Conservation (phyloP, 2,797 vertebrate genomes). For the Loriculus beryllinus region DNA sequence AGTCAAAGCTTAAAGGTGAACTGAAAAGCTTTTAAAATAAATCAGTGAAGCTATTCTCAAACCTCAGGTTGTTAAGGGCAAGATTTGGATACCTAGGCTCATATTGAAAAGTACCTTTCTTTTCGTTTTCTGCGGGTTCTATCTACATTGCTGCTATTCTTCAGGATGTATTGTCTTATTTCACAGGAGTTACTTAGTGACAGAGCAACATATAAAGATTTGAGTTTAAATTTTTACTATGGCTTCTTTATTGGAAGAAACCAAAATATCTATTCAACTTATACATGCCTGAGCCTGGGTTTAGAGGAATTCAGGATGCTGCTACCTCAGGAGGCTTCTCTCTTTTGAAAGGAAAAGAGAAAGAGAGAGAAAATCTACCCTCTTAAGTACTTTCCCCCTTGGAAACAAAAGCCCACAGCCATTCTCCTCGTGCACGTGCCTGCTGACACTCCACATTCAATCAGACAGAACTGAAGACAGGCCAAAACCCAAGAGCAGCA, state of each 20-base stretch:
- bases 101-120: not conserved
- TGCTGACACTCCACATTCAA: conserved; percentile 5
- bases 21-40: conserved; percentile 64
- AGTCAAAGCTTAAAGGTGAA: conserved; percentile 69
- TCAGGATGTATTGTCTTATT: not conserved
- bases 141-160: not conserved
- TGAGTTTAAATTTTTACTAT: not conserved
- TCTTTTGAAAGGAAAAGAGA: not conserved
- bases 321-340: not conserved
- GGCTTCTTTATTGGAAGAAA: not conserved
- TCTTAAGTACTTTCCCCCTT: not conserved
- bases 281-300: not conserved
- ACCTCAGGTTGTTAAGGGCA: conserved; percentile 1
- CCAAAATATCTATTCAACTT: not conserved
- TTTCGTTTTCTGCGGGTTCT: not conserved
- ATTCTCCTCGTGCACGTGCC: not conserved
- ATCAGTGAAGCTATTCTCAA: conserved; percentile 44
- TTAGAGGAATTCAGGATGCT: not conserved
- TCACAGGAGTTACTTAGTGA: not conserved
- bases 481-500: not conserved
- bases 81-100: conserved; percentile 26
- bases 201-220: not conserved
- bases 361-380: not conserved
- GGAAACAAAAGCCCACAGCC: conserved; percentile 13
- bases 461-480: not conserved